phyloP scores from a whole-genome alignment of 2,888 invertebrate genomes.

The Thymelicus sylvestris region DNA sequence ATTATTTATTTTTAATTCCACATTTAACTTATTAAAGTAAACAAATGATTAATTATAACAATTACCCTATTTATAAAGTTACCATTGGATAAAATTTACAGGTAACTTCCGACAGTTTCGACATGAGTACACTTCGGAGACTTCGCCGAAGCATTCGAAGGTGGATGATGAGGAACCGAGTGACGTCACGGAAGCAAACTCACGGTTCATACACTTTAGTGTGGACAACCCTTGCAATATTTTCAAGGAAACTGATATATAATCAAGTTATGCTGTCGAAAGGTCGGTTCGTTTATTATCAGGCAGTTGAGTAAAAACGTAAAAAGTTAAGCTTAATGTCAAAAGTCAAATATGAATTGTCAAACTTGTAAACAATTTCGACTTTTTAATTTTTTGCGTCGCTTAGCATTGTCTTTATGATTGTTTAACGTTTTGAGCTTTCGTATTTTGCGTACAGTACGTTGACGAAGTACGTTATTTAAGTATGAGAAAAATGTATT shows the following conservation, averaged over 20 bases:
- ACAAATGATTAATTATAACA: no score
- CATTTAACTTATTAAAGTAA: no score
- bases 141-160: slow-evolving; percentile 69
- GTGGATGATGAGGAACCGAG: slow-evolving; percentile 61
- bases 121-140: slow-evolving; percentile 74
- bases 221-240: slow-evolving; percentile 65
- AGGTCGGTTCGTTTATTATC: neutral
- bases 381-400: no score
- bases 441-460: no score
- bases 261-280: neutral
- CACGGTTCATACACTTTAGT: slow-evolving; percentile 76
- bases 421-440: no score
- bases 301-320: neutral
- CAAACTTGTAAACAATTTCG: no score
- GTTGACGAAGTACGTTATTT: no score
- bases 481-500: neutral
- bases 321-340: no score
- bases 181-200: slow-evolving; percentile 56
- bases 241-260: slow-evolving; percentile 78
- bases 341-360: no score
- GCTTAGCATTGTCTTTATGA: no score
- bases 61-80: slow-evolving; percentile 1
- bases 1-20: no score
- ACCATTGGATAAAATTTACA: slow-evolving; percentile 47
- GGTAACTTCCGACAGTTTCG: slow-evolving; percentile 78